Conservation (phyloP, 2,113 vertebrate genomes). For the Oreochromis aureus region DNA sequence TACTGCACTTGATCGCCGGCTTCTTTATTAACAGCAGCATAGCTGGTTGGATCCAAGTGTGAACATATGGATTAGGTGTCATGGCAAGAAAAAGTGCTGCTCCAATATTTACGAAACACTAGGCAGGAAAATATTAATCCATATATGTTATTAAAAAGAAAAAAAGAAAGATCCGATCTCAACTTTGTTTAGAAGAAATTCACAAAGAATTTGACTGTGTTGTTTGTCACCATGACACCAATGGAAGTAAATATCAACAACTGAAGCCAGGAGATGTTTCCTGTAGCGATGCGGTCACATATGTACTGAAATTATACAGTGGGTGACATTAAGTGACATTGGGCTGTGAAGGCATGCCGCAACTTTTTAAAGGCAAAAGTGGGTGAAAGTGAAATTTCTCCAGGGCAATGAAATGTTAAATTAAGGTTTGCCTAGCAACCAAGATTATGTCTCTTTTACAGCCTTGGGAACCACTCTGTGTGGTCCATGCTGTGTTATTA, state of each 20-base stretch:
- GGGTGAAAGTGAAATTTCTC: conserved; percentile 22
- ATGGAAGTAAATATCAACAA: not conserved
- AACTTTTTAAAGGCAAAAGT: not conserved
- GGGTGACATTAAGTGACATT: not conserved
- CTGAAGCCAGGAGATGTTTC: not conserved
- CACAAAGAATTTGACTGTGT: not conserved
- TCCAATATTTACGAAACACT: conserved; percentile 1
- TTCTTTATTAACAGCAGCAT: conserved; percentile 31
- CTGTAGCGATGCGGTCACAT: not conserved
- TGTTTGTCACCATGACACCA: not conserved
- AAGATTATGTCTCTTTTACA: not conserved
- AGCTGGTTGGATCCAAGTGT: conserved; percentile 14
- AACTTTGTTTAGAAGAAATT: not conserved
- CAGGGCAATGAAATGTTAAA: conserved; percentile 5
- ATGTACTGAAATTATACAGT: not conserved
- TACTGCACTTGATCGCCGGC: conserved; percentile 29
- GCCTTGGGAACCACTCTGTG: conserved; percentile 3
- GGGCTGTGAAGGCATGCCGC: not conserved
- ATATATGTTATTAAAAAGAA: not conserved
- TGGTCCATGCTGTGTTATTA: not conserved
- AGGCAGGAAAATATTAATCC: not conserved
- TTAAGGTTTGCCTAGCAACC: conserved; percentile 18
- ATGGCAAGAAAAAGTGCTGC: not conserved
- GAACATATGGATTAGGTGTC: conserved; percentile 48
- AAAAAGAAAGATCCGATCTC: not conserved